These are phyloP conservation scores for Dendroctonus ponderosae DNA, from an alignment of 1,140 invertebrate species.

Conservation along the genomic window DNA sequence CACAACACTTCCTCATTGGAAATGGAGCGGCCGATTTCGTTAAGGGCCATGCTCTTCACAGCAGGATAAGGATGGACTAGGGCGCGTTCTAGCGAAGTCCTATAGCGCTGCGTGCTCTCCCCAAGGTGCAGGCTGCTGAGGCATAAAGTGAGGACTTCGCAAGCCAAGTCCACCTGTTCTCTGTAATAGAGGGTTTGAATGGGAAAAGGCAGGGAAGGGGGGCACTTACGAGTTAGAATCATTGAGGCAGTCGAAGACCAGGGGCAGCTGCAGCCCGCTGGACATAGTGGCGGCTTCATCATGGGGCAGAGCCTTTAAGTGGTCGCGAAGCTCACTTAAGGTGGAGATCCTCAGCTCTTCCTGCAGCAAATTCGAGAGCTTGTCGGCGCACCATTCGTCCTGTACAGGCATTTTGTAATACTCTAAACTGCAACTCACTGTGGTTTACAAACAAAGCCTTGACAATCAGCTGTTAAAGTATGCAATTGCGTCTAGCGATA, in stretches of 20 bases:
- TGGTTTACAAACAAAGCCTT: conserved; percentile 13
- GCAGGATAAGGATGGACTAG: conserved; percentile 55
- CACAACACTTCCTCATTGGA: conserved; percentile 40
- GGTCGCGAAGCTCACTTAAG: conserved; percentile 51
- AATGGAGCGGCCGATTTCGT: conserved; percentile 49
- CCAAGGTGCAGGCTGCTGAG: conserved; percentile 57
- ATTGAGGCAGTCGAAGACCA: conserved; percentile 53
- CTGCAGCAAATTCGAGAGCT: conserved; percentile 47
- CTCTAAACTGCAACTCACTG: conserved; percentile 4
- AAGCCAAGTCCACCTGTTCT: conserved; percentile 56
- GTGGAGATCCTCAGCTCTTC: conserved; percentile 48
- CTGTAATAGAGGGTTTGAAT: conserved; percentile 41
- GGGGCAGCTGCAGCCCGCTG: conserved; percentile 46
- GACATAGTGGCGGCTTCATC: conserved; percentile 46
- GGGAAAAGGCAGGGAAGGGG: conserved; percentile 29
- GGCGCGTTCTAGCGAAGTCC: conserved; percentile 54
- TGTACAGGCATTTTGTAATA: conserved; percentile 38
- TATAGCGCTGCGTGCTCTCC: conserved; percentile 53
- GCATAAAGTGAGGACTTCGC: conserved; percentile 59
- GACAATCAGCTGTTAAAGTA: too few species aligned
- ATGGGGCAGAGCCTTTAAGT: conserved; percentile 46
- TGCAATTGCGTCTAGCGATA: too few species aligned
- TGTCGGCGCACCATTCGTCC: conserved; percentile 52
- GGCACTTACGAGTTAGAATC: conserved; percentile 49
- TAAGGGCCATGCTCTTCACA: conserved; percentile 57